phyloP scores from a whole-genome alignment of 2,113 vertebrate genomes.

The Cyanoderma ruficeps region DNA sequence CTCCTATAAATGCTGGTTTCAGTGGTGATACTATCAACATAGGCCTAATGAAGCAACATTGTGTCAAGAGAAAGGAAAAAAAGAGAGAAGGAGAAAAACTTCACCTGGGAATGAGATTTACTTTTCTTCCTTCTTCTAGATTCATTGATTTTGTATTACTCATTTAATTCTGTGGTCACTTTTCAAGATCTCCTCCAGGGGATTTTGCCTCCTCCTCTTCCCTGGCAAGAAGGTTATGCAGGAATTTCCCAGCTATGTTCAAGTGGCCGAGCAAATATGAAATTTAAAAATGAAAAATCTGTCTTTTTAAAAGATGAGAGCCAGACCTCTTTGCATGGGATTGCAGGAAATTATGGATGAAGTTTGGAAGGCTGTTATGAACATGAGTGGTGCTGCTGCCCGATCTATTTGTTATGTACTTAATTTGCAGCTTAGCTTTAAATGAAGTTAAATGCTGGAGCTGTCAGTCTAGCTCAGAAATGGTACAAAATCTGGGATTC shows the following conservation, averaged over 20 bases:
- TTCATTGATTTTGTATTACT: background rate
- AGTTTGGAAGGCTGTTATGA: background rate
- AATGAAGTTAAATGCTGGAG: constrained; percentile 7
- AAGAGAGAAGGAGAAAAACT: background rate
- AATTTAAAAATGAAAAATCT: background rate
- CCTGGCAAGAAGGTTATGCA: background rate
- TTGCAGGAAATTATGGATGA: background rate
- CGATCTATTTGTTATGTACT: constrained; percentile 11
- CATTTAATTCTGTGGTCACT: background rate
- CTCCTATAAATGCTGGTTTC: background rate
- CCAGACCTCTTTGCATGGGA: background rate
- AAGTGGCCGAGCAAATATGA: background rate
- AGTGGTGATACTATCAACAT: background rate
- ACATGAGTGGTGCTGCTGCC: background rate
- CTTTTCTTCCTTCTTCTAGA: background rate
- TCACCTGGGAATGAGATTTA: background rate
- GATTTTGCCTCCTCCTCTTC: background rate
- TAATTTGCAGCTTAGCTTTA: constrained; percentile 30
- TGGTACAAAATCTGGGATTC: background rate
- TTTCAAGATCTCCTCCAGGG: background rate
- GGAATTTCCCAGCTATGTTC: background rate
- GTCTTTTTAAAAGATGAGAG: background rate
- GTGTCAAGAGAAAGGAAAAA: background rate
- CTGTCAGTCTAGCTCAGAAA: constrained; percentile 13
- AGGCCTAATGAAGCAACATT: background rate